Percentiles rank a stretch among this genome's conserved stretches.
These are phyloP conservation scores for Emydocephalus ijimae DNA, from an alignment of 2,113 vertebrate species.

Conservation along the genomic window DNA sequence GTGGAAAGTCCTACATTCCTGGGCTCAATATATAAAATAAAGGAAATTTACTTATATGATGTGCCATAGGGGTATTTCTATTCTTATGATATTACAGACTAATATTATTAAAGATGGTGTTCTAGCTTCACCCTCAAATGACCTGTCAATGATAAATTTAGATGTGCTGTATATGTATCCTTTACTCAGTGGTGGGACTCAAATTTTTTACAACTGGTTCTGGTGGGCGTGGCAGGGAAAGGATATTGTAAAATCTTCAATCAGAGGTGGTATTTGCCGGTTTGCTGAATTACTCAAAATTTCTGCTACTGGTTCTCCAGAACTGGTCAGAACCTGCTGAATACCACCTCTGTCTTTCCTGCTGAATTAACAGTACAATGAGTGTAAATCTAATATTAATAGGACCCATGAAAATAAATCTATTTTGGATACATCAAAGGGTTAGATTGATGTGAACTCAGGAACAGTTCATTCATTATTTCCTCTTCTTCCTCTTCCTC, in stretches of 20 bases:
- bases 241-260: too few species aligned
- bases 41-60: background rate
- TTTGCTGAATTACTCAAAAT: too few species aligned
- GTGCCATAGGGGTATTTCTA: slow-evolving; percentile 15
- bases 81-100: slow-evolving; percentile 32
- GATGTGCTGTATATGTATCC: slow-evolving; percentile 57
- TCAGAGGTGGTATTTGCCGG: too few species aligned
- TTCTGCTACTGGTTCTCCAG: too few species aligned
- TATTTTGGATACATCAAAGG: slow-evolving; percentile 39
- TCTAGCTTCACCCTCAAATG: slow-evolving; percentile 40
- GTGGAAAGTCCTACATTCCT: background rate
- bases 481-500: too few species aligned
- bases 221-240: too few species aligned
- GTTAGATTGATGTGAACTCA: slow-evolving; percentile 46
- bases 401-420: slow-evolving; percentile 52
- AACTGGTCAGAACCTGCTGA: too few species aligned
- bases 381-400: slow-evolving; percentile 43
- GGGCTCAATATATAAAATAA: slow-evolving; percentile 4
- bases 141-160: slow-evolving; percentile 47
- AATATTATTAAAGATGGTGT: slow-evolving; percentile 22
- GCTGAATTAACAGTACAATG: slow-evolving; percentile 50
- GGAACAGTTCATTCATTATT: background rate
- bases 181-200: too few species aligned
- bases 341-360: slow-evolving; percentile 15
- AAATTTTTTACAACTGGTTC: too few species aligned